These are phyloP conservation scores for Magallana angulata DNA, from an alignment of 1,140 invertebrate genomes.

Conservation along the genomic window DNA sequence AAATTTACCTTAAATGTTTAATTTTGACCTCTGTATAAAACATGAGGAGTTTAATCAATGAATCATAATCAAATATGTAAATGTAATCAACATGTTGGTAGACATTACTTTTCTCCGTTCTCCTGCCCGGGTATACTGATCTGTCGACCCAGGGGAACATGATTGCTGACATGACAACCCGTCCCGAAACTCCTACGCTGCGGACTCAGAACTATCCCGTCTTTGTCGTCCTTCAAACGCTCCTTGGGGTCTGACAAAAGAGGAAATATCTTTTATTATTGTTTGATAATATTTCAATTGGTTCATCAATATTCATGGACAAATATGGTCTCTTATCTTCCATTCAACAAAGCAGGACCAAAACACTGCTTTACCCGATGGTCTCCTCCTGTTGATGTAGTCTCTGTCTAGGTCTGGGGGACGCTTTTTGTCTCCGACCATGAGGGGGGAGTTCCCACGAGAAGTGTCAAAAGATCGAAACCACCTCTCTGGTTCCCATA, in stretches of 20 bases:
- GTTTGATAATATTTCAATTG: no score
- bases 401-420: constrained; percentile 67
- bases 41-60: no score
- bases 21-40: no score
- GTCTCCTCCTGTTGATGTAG: constrained; percentile 60
- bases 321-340: no score
- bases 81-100: no score
- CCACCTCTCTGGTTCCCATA: constrained; percentile 85
- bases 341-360: no score
- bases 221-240: constrained; percentile 87
- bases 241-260: constrained; percentile 83
- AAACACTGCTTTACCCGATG: constrained; percentile 59
- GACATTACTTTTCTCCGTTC: constrained; percentile 16
- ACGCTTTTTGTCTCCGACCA: constrained; percentile 76
- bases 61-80: no score
- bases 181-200: constrained; percentile 90
- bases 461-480: constrained; percentile 81
- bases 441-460: constrained; percentile 83
- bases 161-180: constrained; percentile 84
- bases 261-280: background rate
- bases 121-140: constrained; percentile 56
- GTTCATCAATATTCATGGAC: no score
- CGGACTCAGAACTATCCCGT: constrained; percentile 90
- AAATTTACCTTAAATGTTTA: no score
- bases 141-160: constrained; percentile 71